Conservation (phyloP, 2,888 invertebrate genomes). For the Scaptomyza caliginosa region DNA sequence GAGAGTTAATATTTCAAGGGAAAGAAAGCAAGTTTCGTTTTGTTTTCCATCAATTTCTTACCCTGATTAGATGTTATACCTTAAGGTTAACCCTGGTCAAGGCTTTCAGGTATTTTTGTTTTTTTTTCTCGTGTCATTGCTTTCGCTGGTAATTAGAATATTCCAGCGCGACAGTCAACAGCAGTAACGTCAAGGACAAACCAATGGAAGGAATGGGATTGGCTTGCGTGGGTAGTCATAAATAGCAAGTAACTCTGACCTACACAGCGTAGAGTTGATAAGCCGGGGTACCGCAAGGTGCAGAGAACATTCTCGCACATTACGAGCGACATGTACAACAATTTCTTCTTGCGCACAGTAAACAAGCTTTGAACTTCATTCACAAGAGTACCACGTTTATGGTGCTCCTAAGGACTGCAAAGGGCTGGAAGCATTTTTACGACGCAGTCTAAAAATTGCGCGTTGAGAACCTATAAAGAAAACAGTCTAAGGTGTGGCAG, state of each 20-base stretch:
- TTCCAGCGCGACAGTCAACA: slow-evolving; percentile 42
- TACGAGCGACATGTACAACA: slow-evolving; percentile 9
- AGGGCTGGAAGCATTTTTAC: slow-evolving; percentile 51
- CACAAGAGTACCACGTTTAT: slow-evolving; percentile 56
- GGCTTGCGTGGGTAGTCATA: slow-evolving; percentile 10
- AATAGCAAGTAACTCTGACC: slow-evolving; percentile 38
- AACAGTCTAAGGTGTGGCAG: neutral
- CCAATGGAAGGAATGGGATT: neutral
- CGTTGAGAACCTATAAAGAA: slow-evolving; percentile 11
- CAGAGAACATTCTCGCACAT: slow-evolving; percentile 15
- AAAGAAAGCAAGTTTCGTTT: neutral
- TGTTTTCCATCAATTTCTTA: neutral
- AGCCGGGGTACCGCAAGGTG: slow-evolving; percentile 24
- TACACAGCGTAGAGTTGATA: slow-evolving; percentile 34
- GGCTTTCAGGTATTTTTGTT: neutral
- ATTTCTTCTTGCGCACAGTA: slow-evolving; percentile 13
- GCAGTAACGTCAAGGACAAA: slow-evolving; percentile 2
- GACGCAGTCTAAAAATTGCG: slow-evolving; percentile 49
- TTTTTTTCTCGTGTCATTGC: neutral
- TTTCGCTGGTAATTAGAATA: slow-evolving; percentile 26
- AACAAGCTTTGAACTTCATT: slow-evolving; percentile 58
- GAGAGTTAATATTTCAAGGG: neutral
- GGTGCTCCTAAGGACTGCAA: slow-evolving; percentile 2
- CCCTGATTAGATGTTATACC: neutral
- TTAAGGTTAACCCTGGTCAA: slow-evolving; percentile 9